phyloP scores from a whole-genome alignment of 2,888 invertebrate species.

The Caenorhabditis sulstoni region DNA sequence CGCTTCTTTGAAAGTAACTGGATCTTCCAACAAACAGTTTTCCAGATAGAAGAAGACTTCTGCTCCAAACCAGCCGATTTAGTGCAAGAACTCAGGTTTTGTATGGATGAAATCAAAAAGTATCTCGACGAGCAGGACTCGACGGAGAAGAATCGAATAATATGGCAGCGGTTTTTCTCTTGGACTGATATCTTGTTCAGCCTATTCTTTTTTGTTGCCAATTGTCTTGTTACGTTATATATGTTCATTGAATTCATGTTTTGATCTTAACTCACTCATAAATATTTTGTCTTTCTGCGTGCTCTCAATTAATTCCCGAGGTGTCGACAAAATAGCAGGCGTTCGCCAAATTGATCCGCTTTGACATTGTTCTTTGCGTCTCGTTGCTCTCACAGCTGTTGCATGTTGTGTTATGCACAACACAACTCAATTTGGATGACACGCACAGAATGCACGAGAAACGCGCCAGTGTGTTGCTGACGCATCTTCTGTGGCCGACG shows the following conservation, averaged over 20 bases:
- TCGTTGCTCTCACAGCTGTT: too few species aligned
- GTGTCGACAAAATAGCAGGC: too few species aligned
- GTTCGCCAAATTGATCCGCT: too few species aligned
- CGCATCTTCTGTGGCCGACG: conserved; percentile 29
- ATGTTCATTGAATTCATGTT: conserved; percentile 63
- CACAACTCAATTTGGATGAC: neutral
- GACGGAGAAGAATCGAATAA: conserved; percentile 61
- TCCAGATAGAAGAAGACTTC: conserved; percentile 68
- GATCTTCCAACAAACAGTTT: neutral
- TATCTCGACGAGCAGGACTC: conserved; percentile 68
- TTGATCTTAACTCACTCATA: conserved; percentile 12
- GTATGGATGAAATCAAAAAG: conserved; percentile 63
- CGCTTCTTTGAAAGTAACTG: neutral
- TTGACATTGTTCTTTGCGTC: too few species aligned
- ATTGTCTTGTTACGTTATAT: conserved; percentile 60
- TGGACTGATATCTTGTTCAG: conserved; percentile 67
- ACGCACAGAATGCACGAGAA: conserved; percentile 5
- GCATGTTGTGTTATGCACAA: too few species aligned
- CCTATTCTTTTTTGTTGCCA: conserved; percentile 66
- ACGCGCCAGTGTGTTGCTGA: conserved; percentile 18
- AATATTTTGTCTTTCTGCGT: conserved; percentile 39
- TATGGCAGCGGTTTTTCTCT: conserved; percentile 73
- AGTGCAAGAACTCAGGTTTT: conserved; percentile 68
- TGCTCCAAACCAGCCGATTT: conserved; percentile 63
- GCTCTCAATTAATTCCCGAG: neutral